These are phyloP conservation scores for Prosapia bicincta DNA, from an alignment of 2,888 invertebrate species.

Conservation along the genomic window DNA sequence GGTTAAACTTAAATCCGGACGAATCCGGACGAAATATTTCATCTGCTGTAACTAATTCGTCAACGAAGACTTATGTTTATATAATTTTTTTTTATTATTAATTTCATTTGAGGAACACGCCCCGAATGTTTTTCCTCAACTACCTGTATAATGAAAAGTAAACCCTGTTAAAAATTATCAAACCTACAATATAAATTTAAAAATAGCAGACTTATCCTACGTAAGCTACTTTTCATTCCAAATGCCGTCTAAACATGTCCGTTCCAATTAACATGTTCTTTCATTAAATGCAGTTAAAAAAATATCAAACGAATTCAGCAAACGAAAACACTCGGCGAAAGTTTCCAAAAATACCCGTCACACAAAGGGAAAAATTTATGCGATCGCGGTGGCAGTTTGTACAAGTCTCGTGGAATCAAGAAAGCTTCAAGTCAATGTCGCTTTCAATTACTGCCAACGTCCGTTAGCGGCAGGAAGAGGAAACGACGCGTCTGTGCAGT, in stretches of 20 bases:
- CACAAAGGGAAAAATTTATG: neutral
- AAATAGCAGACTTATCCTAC: no score
- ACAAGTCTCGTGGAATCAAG: neutral
- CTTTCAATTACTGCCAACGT: neutral
- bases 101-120: no score
- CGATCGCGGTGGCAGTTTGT: neutral
- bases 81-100: no score
- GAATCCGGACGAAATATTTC: no score
- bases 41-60: no score
- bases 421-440: neutral
- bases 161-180: no score
- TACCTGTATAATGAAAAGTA: no score
- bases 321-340: neutral
- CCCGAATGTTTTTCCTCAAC: no score
- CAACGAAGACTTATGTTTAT: no score
- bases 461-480: neutral
- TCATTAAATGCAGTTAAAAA: neutral
- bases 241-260: neutral
- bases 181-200: no score
- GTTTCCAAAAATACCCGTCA: neutral
- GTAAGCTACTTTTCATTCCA: no score
- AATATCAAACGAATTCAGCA: neutral
- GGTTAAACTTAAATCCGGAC: no score
- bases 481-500: neutral
- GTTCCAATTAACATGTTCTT: neutral